Percentiles rank a stretch among this genome's conserved stretches.
Evolutionary conservation across 2,113 vertebrate genomes (phyloP).

Genomic region (Podarcis cretensis): DNA sequence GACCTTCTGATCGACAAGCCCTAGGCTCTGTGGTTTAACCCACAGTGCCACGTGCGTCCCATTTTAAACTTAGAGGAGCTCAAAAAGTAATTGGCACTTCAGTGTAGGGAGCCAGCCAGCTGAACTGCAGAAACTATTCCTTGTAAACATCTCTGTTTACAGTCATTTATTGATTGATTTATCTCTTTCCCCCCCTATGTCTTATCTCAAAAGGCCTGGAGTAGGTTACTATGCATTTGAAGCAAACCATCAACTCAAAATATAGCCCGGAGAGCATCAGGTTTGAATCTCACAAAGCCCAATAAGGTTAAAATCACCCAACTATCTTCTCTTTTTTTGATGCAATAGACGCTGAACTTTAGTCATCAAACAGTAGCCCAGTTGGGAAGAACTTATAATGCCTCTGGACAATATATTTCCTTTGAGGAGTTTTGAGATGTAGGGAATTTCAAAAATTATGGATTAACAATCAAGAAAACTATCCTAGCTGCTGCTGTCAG

Average conservation of each 20-base stretch:
- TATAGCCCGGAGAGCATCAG: background rate
- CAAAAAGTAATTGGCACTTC: background rate
- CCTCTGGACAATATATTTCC: background rate
- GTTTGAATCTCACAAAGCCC: background rate
- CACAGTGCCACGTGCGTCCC: too few species aligned
- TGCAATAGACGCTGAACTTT: background rate
- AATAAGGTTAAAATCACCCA: background rate
- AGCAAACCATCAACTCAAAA: background rate
- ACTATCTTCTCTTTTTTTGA: background rate
- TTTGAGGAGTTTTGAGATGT: background rate
- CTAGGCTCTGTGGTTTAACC: too few species aligned
- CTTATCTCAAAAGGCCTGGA: background rate
- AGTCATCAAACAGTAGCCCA: background rate
- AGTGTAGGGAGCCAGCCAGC: background rate
- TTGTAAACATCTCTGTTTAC: constrained; percentile 1
- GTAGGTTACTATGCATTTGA: background rate
- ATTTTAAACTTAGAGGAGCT: constrained; percentile 36
- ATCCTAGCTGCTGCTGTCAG: background rate
- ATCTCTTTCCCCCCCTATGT: background rate
- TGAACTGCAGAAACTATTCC: background rate
- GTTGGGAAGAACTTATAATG: background rate
- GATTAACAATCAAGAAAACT: background rate
- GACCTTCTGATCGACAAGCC: too few species aligned
- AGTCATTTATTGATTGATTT: constrained; percentile 3
- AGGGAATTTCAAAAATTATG: background rate